Evolutionary conservation across 2,797 vertebrate genomes (phyloP).

Genomic region (Microctenopoma lineatum): DNA sequence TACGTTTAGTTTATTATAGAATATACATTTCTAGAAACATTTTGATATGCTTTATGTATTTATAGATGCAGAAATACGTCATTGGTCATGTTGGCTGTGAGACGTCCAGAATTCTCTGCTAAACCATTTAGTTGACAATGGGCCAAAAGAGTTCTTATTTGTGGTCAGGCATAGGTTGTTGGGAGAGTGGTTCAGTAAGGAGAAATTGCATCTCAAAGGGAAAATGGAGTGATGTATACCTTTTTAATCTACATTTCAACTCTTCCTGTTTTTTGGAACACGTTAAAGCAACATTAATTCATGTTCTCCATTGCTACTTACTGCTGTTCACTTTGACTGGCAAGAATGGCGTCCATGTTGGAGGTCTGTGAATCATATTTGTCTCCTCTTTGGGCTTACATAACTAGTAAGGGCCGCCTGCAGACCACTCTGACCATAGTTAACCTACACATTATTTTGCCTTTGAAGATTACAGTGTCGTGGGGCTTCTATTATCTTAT

Average conservation of each 20-base stretch:
- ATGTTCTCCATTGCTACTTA: neutral
- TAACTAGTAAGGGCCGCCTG: conserved; percentile 62
- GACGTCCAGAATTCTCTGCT: conserved; percentile 1
- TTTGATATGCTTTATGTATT: too few relatives aligned
- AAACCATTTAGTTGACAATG: conserved; percentile 18
- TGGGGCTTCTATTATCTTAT: conserved; percentile 26
- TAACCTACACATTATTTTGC: conserved; percentile 51
- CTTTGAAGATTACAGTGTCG: conserved; percentile 31
- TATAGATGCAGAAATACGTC: too few relatives aligned
- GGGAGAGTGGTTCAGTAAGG: neutral
- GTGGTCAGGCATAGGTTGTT: neutral
- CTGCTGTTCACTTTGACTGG: conserved; percentile 42
- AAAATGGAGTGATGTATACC: neutral
- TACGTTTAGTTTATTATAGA: too few relatives aligned
- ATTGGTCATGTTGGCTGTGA: neutral
- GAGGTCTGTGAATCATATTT: conserved; percentile 65
- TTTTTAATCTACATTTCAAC: neutral
- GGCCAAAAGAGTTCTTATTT: neutral
- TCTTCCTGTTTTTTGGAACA: neutral
- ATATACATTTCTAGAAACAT: too few relatives aligned
- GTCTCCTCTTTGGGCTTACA: conserved; percentile 62
- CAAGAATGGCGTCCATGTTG: conserved; percentile 41
- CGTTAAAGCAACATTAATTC: neutral
- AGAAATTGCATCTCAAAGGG: neutral
- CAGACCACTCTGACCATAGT: conserved; percentile 47